These are phyloP conservation scores for Gerris lacustris DNA, from an alignment of 2,888 invertebrate species.

Conservation along the genomic window DNA sequence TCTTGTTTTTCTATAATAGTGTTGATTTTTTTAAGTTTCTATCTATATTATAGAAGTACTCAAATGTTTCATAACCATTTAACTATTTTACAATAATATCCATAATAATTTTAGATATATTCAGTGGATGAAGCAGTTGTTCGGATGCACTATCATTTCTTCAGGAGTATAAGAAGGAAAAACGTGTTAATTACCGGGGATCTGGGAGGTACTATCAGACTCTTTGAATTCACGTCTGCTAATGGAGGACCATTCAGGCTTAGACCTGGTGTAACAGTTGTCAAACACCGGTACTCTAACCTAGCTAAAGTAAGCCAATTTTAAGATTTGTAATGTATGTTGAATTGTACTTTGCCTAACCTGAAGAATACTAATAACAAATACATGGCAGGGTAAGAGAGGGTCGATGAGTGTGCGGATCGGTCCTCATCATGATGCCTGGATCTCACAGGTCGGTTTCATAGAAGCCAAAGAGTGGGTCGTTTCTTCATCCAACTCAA, in stretches of 20 bases:
- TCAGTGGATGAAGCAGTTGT: constrained; percentile 16
- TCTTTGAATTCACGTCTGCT: neutral
- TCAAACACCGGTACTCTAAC: neutral
- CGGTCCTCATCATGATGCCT: constrained; percentile 37
- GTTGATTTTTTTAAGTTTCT: no score
- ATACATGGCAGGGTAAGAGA: constrained; percentile 1
- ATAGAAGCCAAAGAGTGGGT: constrained; percentile 28
- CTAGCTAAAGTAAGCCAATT: neutral
- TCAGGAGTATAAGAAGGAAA: constrained; percentile 35
- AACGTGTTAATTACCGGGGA: neutral
- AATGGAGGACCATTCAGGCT: neutral
- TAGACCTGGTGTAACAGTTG: neutral
- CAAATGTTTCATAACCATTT: no score
- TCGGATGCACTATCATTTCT: constrained; percentile 43
- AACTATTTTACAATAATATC: no score
- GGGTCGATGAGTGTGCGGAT: neutral
- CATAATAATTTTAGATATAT: constrained; percentile 1
- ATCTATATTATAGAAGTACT: no score
- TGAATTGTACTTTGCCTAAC: neutral
- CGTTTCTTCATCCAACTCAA: constrained; percentile 19
- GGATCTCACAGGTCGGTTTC: constrained; percentile 18
- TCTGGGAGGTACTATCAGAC: neutral
- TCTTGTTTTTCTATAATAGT: no score
- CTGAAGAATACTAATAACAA: neutral
- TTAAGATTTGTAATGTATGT: neutral